Conservation (phyloP, 2,888 invertebrate species). For the Mechanitis messenoides region DNA sequence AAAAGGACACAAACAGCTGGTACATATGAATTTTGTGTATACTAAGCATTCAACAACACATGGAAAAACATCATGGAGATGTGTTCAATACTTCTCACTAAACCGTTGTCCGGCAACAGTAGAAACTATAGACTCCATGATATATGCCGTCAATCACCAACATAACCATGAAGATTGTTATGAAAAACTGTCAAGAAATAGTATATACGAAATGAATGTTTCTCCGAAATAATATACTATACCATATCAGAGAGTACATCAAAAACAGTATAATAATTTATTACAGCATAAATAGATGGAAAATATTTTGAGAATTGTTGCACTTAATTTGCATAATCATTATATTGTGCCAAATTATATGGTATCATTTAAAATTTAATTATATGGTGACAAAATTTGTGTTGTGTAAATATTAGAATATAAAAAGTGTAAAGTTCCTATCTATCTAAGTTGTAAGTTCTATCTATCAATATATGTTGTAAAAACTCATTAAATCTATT, state of each 20-base stretch:
- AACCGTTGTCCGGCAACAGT: constrained; percentile 73
- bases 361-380: constrained; percentile 7
- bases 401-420: constrained; percentile 17
- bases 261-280: constrained; percentile 17
- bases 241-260: constrained; percentile 34
- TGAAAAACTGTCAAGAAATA: constrained; percentile 66
- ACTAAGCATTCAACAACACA: constrained; percentile 74
- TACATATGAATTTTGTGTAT: constrained; percentile 73
- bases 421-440: constrained; percentile 58
- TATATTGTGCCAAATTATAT: constrained; percentile 18
- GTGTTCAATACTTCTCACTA: constrained; percentile 73
- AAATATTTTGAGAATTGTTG: background rate
- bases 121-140: constrained; percentile 70
- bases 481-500: background rate
- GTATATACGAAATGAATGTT: constrained; percentile 69
- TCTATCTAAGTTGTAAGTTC: background rate
- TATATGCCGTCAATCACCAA: constrained; percentile 69
- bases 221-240: constrained; percentile 48
- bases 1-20: constrained; percentile 73
- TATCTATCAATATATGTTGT: background rate
- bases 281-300: background rate
- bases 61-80: constrained; percentile 72
- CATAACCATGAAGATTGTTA: constrained; percentile 72
- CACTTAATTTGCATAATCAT: background rate
- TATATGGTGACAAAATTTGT: constrained; percentile 8